Percentiles rank a stretch among this genome's conserved stretches.
Conservation (phyloP, 2,888 invertebrate species). For the Rotaria sp. region DNA sequence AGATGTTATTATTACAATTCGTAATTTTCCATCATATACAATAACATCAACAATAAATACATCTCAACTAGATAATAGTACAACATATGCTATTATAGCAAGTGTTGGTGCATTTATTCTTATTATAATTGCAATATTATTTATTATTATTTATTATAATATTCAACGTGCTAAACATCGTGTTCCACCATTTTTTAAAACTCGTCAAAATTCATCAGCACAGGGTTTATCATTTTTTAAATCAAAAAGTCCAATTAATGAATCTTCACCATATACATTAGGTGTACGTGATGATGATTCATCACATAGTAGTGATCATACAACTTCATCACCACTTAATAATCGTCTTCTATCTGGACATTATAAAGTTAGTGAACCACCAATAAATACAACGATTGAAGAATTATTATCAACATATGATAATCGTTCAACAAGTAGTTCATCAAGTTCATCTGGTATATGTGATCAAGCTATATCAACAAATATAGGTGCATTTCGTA, state of each 20-base stretch:
- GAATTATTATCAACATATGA: conserved; percentile 21
- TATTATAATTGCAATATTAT: background rate
- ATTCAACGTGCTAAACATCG: conserved; percentile 20
- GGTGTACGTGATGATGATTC: conserved; percentile 28
- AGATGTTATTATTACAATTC: background rate
- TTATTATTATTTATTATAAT: conserved; percentile 26
- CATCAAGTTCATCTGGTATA: background rate
- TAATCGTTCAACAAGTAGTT: conserved; percentile 7
- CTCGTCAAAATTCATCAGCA: background rate
- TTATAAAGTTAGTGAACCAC: conserved; percentile 29
- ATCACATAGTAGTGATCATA: background rate
- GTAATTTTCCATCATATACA: background rate
- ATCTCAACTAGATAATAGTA: background rate
- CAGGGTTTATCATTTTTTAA: conserved; percentile 11
- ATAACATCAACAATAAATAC: background rate
- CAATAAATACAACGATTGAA: conserved; percentile 13
- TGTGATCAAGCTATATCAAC: background rate
- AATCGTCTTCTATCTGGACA: conserved; percentile 24
- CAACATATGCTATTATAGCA: conserved; percentile 14
- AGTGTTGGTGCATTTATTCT: conserved; percentile 1
- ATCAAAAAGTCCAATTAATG: background rate
- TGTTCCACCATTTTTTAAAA: conserved; percentile 29
- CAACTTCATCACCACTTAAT: background rate
- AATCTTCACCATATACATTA: conserved; percentile 4
- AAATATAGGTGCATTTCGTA: conserved; percentile 11